These are phyloP conservation scores for Morone saxatilis DNA, from an alignment of 2,113 vertebrate genomes.

Conservation along the genomic window DNA sequence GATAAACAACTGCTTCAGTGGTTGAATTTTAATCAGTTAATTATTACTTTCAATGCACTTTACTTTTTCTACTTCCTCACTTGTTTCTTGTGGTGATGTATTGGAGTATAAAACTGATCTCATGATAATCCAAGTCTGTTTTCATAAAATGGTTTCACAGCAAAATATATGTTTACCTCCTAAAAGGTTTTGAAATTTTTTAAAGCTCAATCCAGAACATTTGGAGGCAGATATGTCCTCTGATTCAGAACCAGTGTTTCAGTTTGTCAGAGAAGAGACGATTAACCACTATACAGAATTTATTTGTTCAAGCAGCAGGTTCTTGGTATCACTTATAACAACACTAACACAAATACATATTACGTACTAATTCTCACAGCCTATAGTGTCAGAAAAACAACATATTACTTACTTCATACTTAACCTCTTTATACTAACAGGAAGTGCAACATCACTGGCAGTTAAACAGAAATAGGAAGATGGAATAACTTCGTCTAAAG, in stretches of 20 bases:
- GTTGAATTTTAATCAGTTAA: background rate
- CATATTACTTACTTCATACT: too few relatives aligned
- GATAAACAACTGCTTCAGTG: constrained; percentile 8
- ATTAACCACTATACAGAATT: background rate
- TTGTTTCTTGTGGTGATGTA: background rate
- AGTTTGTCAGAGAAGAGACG: background rate
- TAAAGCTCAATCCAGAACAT: background rate
- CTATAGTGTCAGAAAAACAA: too few relatives aligned
- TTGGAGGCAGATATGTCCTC: background rate
- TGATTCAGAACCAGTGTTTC: background rate
- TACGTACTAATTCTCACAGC: too few relatives aligned
- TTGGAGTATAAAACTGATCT: background rate
- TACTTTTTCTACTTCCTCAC: background rate
- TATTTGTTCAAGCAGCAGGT: too few relatives aligned
- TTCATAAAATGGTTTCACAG: background rate
- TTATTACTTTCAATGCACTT: background rate
- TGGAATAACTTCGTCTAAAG: too few relatives aligned
- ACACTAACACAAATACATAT: too few relatives aligned
- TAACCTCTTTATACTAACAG: too few relatives aligned
- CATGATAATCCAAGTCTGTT: background rate
- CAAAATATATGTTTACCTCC: background rate
- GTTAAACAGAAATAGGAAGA: too few relatives aligned
- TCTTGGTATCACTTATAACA: too few relatives aligned
- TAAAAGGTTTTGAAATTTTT: background rate
- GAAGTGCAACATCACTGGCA: too few relatives aligned